Evolutionary conservation across 2,113 vertebrate genomes (phyloP).

Genomic region (Callionymus lyra): DNA sequence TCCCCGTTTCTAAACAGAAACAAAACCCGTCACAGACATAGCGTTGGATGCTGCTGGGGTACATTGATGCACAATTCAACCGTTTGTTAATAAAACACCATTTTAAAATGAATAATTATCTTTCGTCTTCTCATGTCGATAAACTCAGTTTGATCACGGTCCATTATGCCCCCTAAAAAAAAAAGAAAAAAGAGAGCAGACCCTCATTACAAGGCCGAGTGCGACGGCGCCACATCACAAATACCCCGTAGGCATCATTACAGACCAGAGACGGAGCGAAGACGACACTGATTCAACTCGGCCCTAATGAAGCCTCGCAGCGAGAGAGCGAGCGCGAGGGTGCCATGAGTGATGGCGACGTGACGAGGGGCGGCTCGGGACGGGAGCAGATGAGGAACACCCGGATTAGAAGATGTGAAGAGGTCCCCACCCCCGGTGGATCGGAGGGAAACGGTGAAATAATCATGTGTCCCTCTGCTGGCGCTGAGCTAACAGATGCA

Average conservation of each 20-base stretch:
- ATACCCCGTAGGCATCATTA: slow-evolving; percentile 62
- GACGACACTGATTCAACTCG: slow-evolving; percentile 49
- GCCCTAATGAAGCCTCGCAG: slow-evolving; percentile 55
- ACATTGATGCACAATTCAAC: no score
- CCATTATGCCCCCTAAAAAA: slow-evolving; percentile 16
- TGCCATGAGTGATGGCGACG: slow-evolving; percentile 24
- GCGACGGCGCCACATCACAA: slow-evolving; percentile 44
- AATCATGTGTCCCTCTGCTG: slow-evolving; percentile 11
- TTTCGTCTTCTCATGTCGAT: no score
- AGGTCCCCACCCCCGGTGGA: background rate
- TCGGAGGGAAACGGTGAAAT: slow-evolving; percentile 3
- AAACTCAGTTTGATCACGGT: no score
- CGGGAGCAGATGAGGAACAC: slow-evolving; percentile 17
- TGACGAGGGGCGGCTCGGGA: slow-evolving; percentile 24
- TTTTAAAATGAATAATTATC: no score
- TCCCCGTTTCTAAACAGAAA: no score
- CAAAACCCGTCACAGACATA: no score
- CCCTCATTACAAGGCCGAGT: slow-evolving; percentile 43
- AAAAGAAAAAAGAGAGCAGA: slow-evolving; percentile 44
- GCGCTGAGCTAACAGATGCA: background rate
- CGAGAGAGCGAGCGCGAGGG: slow-evolving; percentile 17
- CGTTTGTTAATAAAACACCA: no score
- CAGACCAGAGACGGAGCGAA: slow-evolving; percentile 45
- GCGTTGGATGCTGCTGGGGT: no score
- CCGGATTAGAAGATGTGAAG: slow-evolving; percentile 10